Base-by-base conservation (phyloP, 2,888 invertebrate genomes). In the Sinohyriopsis cumingii region DNA sequence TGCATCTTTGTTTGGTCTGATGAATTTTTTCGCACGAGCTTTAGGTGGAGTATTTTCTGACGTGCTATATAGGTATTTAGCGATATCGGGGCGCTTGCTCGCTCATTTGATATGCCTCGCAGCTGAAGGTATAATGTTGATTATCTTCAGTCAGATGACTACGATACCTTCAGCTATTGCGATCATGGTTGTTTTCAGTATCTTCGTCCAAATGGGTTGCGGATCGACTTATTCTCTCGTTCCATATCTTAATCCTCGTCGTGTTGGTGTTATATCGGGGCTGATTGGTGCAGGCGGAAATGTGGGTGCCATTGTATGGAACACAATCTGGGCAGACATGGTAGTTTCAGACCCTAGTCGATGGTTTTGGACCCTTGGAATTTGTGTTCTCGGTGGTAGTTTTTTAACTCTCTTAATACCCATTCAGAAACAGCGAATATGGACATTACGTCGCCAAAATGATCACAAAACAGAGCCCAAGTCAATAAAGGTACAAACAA, bases 261-360 rank as follows among this genome's bases (percentile, higher is more conserved):
- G 59, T 7, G 68, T 75, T 3, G 75, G 75, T 20, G 28, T 75
- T 6, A 64, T 75, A 20, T 67, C 75, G 5, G 75, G 75, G 5
- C 56, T 75, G n/a, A 69, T 75, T 55, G 75, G 75, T 5, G 75
- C 75, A 2, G 75, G 75, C 0, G 75, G 75, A 1, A 75, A 75
- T 68, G 70, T 68, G 0, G 72, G 75, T 0, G 71, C 70, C 2
- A 53, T 75, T 6, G 24, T 72, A 15, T 75, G 72, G 72, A 75
- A 75, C 60, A 66, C 70, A 57, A 54, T 75, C 1, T 75, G 75
- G 75, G 57, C 66, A 12, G 66, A 65, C 22, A 24, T 72, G 9
- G 75, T 75, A 3, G 70, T 68, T 18, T 18, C 24, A 3, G 65
- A 75, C 25, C 75, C 72, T 1, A 71, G 71, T 55, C 55, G 53